Conservation (phyloP, 2,888 invertebrate genomes). For the Axea sp. region DNA sequence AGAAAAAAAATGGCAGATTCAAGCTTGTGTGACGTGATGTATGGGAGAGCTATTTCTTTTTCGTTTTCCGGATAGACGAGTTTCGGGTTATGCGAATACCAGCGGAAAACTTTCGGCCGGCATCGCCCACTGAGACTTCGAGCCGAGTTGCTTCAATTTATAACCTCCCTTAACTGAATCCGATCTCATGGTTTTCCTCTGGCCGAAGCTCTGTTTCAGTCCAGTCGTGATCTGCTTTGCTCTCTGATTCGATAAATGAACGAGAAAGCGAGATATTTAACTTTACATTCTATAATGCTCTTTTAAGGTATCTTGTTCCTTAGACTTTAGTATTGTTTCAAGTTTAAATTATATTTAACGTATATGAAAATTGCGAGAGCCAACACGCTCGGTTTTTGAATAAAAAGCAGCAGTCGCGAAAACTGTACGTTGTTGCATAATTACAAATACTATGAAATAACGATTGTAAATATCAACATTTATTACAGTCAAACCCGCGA, state of each 20-base stretch:
- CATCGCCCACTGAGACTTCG: constrained; percentile 71
- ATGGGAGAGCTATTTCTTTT: constrained; percentile 72
- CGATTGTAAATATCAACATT: too few relatives aligned
- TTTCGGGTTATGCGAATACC: constrained; percentile 75
- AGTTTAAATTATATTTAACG: constrained; percentile 6
- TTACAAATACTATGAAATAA: too few relatives aligned
- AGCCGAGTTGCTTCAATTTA: constrained; percentile 73
- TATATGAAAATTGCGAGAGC: background rate
- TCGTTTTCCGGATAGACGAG: constrained; percentile 73
- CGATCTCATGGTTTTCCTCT: constrained; percentile 68
- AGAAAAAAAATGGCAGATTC: constrained; percentile 34
- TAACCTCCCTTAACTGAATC: constrained; percentile 75
- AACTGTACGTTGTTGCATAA: too few relatives aligned
- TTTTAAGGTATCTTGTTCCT: constrained; percentile 27
- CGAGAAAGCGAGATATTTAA: constrained; percentile 32
- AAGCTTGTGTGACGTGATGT: constrained; percentile 66
- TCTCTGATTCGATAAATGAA: constrained; percentile 58
- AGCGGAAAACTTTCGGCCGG: constrained; percentile 74
- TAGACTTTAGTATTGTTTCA: constrained; percentile 6
- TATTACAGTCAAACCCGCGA: too few relatives aligned
- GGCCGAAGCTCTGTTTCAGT: constrained; percentile 61
- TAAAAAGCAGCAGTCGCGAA: too few relatives aligned
- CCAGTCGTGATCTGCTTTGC: constrained; percentile 57
- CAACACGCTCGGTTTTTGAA: too few relatives aligned
- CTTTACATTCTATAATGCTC: constrained; percentile 26